Base-by-base conservation (phyloP, 2,888 invertebrate genomes). In the Antitype chi region DNA sequence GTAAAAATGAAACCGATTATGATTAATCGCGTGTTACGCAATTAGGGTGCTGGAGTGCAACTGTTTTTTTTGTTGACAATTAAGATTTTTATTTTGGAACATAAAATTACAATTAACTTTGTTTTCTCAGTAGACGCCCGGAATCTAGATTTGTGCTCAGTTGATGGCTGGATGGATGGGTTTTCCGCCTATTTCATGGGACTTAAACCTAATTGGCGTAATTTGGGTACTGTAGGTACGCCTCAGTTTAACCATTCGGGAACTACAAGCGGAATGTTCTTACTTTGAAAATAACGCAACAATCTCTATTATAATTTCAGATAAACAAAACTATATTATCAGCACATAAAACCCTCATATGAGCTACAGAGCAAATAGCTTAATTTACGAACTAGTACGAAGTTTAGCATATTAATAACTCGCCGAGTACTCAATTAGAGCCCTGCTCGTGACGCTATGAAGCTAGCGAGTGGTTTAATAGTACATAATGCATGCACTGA, bases 351-450 rank as follows among this genome's bases (percentile, higher is more conserved):
- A 53, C 74, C 43, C 7, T 64, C 52, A 28, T 47, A 64, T 25
- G n/a, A 59, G 43, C 53, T 47, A 59, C 59, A 53, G 23, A 38
- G 8, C 49, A 73, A 72, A 74, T 59, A 70, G 23, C 64, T 60
- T 71, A 47, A 43, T 72, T 69, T 63, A 23, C 32, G 3, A 74
- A 74, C 70, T 77, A 60, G 20, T 49, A 60, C 59, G 8, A 55
- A 66, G 67, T 78, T 79, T 76, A 32, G 38, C 70, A 70, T 79
- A 69, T 76, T 87, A 78, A 80, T 80, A 66, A 73, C 71, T 64
- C 25, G 43, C 68, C 52, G 47, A 75, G 74, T 80, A 76, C 72
- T 60, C 79, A 64, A 80, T 80, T 87, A 80, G 55, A 55, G 23
- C 57, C 32, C 78, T 71, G 60, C 43, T 78, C 13, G 62, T 69